Evolutionary conservation across 2,888 invertebrate species (phyloP).

Genomic region (Drosophila antonietae): DNA sequence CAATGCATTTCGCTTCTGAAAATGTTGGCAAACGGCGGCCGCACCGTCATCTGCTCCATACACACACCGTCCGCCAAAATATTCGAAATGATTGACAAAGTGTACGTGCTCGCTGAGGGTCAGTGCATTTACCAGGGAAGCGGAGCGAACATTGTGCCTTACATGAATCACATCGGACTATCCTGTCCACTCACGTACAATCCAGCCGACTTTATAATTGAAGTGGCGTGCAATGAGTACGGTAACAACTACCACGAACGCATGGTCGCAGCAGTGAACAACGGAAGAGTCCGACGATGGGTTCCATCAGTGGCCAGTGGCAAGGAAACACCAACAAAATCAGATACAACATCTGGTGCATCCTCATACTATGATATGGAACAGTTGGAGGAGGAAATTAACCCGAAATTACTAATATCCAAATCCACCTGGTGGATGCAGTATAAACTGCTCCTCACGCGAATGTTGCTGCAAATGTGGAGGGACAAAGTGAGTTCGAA

Average conservation of each 20-base stretch:
- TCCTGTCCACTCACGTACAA: constrained; percentile 97
- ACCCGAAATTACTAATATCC: constrained; percentile 86
- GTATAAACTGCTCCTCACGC: constrained; percentile 88
- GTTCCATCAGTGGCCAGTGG: constrained; percentile 59
- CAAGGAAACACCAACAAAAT: constrained; percentile 70
- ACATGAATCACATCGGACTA: constrained; percentile 90
- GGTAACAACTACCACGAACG: constrained; percentile 88
- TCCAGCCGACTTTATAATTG: constrained; percentile 97
- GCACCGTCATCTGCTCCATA: constrained; percentile 96
- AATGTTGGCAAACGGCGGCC: constrained; percentile 92
- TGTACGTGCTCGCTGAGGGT: constrained; percentile 95
- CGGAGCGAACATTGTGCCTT: constrained; percentile 92
- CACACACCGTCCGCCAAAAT: constrained; percentile 98
- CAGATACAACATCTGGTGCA: constrained; percentile 81
- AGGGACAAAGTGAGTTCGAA: constrained; percentile 87
- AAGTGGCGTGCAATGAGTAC: constrained; percentile 92
- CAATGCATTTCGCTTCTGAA: constrained; percentile 95
- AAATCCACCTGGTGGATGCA: constrained; percentile 88
- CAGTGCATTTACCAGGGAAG: constrained; percentile 96
- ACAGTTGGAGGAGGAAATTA: constrained; percentile 83
- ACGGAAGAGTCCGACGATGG: constrained; percentile 88
- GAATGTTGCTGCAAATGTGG: constrained; percentile 91
- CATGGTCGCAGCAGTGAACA: constrained; percentile 89
- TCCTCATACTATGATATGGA: constrained; percentile 75
- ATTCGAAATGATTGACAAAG: constrained; percentile 95